A percentile compares a stretch with the other conserved stretches of the same genome.
Evolutionary conservation across 2,888 invertebrate genomes (phyloP).

Genomic region (Dinocampus coccinellae): DNA sequence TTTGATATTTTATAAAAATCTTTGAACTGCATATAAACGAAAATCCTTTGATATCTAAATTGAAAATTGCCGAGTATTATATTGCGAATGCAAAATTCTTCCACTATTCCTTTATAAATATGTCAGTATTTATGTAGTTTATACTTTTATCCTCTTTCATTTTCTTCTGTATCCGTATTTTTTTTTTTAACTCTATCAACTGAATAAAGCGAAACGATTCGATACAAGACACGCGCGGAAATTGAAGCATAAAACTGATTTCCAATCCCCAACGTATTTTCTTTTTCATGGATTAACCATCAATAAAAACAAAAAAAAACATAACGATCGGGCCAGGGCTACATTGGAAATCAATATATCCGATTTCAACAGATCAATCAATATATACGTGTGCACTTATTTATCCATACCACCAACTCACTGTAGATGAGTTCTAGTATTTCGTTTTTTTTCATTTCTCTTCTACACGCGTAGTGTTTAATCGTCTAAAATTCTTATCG

Average conservation of each 20-base stretch:
- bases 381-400: not conserved
- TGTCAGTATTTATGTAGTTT: not conserved
- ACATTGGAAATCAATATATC: not conserved
- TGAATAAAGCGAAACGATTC: not conserved
- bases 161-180: not conserved
- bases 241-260: conserved; percentile 21
- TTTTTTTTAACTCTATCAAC: not conserved
- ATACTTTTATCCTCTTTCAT: not conserved
- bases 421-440: too few relatives aligned
- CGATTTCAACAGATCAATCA: not conserved
- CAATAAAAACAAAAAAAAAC: not conserved
- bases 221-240: conserved; percentile 3
- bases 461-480: too few relatives aligned
- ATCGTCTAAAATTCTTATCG: too few relatives aligned
- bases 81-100: not conserved
- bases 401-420: too few relatives aligned
- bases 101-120: not conserved
- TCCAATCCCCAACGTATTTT: not conserved
- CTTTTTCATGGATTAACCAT: not conserved
- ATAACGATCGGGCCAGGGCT: not conserved
- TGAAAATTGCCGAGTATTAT: too few relatives aligned
- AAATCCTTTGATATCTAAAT: not conserved
- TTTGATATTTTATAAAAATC: too few relatives aligned
- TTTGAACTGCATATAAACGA: not conserved
- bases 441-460: too few relatives aligned